Conservation (phyloP, 2,888 invertebrate species). For the Antheraea assamensis region DNA sequence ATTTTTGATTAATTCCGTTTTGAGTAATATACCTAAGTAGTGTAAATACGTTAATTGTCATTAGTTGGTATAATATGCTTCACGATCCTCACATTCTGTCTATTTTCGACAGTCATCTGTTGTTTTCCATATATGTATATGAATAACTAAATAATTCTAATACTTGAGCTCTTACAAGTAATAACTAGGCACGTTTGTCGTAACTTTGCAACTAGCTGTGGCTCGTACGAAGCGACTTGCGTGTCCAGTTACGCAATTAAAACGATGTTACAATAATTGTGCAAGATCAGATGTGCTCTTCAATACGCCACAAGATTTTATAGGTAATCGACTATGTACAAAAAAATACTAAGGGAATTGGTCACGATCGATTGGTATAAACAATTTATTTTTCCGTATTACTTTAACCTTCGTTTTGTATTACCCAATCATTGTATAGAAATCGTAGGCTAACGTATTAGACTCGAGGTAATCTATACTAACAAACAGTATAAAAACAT, state of each 20-base stretch:
- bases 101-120: no score
- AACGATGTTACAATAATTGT: conserved; percentile 37
- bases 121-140: no score
- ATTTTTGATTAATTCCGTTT: no score
- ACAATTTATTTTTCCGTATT: not conserved
- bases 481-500: not conserved
- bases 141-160: not conserved
- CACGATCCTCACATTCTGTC: no score
- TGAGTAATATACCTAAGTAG: no score
- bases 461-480: no score
- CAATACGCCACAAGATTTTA: conserved; percentile 20
- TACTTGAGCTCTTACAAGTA: not conserved
- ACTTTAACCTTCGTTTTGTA: not conserved
- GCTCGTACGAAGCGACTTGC: conserved; percentile 27
- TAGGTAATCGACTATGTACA: conserved; percentile 16
- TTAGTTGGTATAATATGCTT: no score
- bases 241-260: conserved; percentile 40
- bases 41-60: no score
- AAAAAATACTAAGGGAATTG: conserved; percentile 9
- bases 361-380: conserved; percentile 7
- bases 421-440: not conserved
- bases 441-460: no score
- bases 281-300: conserved; percentile 33
- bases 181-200: conserved; percentile 12
- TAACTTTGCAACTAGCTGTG: conserved; percentile 12